phyloP scores from a whole-genome alignment of 2,113 vertebrate genomes.

The Nothocercus julius region DNA sequence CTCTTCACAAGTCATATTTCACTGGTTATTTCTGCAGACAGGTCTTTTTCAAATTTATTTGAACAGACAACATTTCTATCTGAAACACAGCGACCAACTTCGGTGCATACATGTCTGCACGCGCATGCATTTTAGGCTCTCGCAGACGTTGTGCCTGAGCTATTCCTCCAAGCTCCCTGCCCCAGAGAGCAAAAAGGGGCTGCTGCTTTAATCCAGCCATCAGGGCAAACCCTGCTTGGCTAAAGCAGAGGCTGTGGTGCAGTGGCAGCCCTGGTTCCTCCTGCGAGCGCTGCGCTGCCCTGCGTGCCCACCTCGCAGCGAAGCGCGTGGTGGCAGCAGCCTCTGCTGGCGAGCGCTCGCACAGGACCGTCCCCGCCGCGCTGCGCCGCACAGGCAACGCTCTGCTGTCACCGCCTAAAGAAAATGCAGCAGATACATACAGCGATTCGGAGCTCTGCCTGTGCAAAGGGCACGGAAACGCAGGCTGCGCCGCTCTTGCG shows the following conservation, averaged over 20 bases:
- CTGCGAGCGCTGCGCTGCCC: background rate
- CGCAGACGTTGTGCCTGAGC: background rate
- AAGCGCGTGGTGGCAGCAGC: conserved; percentile 50
- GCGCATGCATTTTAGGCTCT: background rate
- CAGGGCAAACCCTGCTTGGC: background rate
- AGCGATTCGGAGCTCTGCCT: too few species aligned
- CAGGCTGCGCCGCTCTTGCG: background rate
- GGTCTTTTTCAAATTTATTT: background rate
- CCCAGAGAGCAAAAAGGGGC: background rate
- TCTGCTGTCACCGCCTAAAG: background rate
- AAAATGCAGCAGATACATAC: too few species aligned
- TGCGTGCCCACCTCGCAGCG: background rate
- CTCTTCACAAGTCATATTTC: background rate
- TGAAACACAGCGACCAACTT: accelerated
- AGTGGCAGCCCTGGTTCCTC: background rate
- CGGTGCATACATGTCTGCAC: too few species aligned
- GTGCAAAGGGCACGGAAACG: background rate
- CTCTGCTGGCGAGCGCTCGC: conserved; percentile 46
- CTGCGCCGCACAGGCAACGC: too few species aligned
- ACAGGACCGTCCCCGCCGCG: background rate
- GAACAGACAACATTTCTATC: too few species aligned
- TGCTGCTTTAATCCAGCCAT: background rate
- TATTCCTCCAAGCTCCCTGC: background rate
- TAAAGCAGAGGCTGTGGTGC: background rate
- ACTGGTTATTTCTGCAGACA: background rate